Base-by-base conservation (phyloP, 1,140 invertebrate species). In the Frieseomelitta varia region DNA sequence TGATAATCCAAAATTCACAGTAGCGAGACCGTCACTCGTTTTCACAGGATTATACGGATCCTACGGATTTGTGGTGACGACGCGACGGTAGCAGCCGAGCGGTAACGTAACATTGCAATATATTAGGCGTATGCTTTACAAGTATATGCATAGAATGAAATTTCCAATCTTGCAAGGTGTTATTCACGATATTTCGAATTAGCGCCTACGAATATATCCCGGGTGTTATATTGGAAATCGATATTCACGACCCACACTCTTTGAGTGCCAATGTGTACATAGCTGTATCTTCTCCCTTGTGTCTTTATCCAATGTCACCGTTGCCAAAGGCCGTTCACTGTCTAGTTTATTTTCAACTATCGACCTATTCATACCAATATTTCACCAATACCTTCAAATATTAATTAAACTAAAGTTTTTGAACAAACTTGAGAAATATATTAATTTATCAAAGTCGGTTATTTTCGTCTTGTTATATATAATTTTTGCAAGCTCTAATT, bases 161-260 rank as follows among this genome's bases (percentile, higher is more conserved):
- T 87, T 86, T 88, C 61, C 69, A 89, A 81, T 87, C 78, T 87
- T 84, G 51, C 68, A 63, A 63, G 51, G 24, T 4, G 34, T 30
- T 78, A 81, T 87, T 69, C 76, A 76, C 63, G 78, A 87, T 89
- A 87, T 68, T 88, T 84, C 78, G 81, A 87, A 89, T 89, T 89
- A 89, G 69, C 85, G 78, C 55, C 21, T 17, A 58, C 69, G 78
- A 84, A 88, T 88, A 89, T 80, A 83, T 82, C 61, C 58, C 61
- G 74, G 61, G 72, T 51, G 78, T 86, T 88, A 84, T 89, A 89
- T 89, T 75, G 88, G 88, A 89, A 89, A 88, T 79, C 88, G 88
- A 89, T 89, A 89, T 84, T 87, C 85, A 81, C 67, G 84, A 80
- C 30, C 74, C 77, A 12, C 51, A 71, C 68, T 87, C 79, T 69